Base-by-base conservation (phyloP, 2,113 vertebrate genomes). In the Lampris megalopsis region DNA sequence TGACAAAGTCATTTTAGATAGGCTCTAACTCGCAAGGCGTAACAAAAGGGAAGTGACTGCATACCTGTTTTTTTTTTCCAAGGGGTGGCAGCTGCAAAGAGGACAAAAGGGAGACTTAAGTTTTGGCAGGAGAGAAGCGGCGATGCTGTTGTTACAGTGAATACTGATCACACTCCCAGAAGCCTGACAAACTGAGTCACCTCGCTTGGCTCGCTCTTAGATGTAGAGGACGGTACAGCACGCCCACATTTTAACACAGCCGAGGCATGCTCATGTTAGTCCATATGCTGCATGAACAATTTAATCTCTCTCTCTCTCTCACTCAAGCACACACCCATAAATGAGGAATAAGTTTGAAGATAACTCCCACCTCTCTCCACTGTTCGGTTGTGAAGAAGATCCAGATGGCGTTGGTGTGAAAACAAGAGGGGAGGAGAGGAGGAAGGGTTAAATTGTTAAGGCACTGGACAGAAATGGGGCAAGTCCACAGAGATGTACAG, bases 21-120 rank as follows among this genome's bases (percentile, higher is more conserved):
- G 63, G 67, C 63, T 77, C 54, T 57, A 77, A 84, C 5, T 24
- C 24, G 79, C 80, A 47, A 66, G 6, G 76, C 53, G 63, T 74
- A 59, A 10, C 38, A n/a, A 9, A 71, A 73, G 63, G 3, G 53
- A 58, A 76, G 73, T 60, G 80, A 57, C 85, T 89, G 86, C 82
- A 86, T 94, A 97, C 97, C 97, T 93, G 95, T 90, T 94, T 97
- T 97, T 94, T 96, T 97, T 95, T 96, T 97, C 96, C 96, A 97
- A 68, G 96, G 97, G 82, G 95, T 96, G 88, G 96, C 95, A 95
- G 93, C 93, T 94, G 90, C 81, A 78, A 86, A 80, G 83, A 87
- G 83, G 89, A 91, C 92, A 89, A 92, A 89, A 91, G 88, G 57
- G 82, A 93, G 81, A 91, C 76, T 87, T 88, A 75, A 86, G 80